Evolutionary conservation across 2,888 invertebrate species (phyloP).

Genomic region (Griposia aprilina): DNA sequence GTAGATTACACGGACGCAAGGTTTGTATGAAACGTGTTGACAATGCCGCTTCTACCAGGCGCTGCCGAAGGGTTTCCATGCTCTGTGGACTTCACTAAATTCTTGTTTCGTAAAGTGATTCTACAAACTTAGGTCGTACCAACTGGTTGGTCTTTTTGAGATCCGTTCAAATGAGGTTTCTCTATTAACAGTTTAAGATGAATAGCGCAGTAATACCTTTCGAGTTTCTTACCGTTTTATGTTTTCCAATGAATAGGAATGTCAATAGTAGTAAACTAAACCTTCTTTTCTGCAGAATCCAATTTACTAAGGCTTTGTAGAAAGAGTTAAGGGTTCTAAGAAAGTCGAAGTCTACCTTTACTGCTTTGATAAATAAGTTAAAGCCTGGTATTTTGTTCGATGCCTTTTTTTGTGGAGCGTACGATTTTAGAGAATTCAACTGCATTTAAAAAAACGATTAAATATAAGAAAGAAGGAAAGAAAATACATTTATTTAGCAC

Average conservation of each 20-base stretch:
- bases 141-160: slow-evolving; percentile 31
- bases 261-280: slow-evolving; percentile 42
- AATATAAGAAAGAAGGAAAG: too few relatives aligned
- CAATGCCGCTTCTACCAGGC: background rate
- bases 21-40: background rate
- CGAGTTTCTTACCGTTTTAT: slow-evolving; percentile 42
- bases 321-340: slow-evolving; percentile 18
- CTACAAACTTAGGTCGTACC: slow-evolving; percentile 40
- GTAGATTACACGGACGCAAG: background rate
- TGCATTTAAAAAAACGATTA: background rate
- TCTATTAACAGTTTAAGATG: slow-evolving; percentile 49
- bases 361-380: slow-evolving; percentile 15
- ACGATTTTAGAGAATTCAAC: background rate
- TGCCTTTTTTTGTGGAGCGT: background rate
- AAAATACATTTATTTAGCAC: too few relatives aligned
- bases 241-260: slow-evolving; percentile 46
- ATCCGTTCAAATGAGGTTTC: slow-evolving; percentile 45
- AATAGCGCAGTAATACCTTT: slow-evolving; percentile 40
- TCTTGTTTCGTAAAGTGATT: slow-evolving; percentile 44
- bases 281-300: slow-evolving; percentile 34
- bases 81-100: slow-evolving; percentile 24
- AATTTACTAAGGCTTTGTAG: slow-evolving; percentile 49
- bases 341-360: slow-evolving; percentile 12
- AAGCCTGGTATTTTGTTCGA: background rate
- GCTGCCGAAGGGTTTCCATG: too few relatives aligned